Conservation (phyloP, 2,113 vertebrate species). For the Emydura subglobosa region DNA sequence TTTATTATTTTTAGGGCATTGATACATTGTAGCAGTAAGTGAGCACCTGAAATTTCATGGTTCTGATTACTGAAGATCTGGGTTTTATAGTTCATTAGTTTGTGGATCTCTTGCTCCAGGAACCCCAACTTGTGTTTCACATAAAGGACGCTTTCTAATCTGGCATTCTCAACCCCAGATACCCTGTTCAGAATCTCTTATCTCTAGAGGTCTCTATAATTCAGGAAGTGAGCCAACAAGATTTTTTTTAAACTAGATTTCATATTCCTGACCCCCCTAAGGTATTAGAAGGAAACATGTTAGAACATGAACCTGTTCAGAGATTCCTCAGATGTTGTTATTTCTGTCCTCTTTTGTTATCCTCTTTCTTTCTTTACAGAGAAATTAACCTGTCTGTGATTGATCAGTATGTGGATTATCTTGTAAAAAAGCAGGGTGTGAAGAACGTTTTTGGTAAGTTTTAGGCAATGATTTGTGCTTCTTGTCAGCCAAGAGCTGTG, state of each 20-base stretch:
- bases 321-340: neutral
- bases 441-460: slow-evolving; percentile 92
- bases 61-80: neutral
- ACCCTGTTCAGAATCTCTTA: neutral
- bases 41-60: neutral
- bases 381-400: slow-evolving; percentile 88
- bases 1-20: neutral
- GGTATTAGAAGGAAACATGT: neutral
- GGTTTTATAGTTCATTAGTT: neutral
- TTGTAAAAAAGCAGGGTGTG: slow-evolving; percentile 86
- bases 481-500: neutral
- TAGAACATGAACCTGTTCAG: neutral
- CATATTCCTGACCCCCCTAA: neutral
- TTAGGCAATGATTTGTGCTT: neutral
- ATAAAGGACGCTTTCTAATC: neutral
- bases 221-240: neutral
- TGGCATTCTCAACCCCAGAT: neutral
- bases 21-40: neutral
- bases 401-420: slow-evolving; percentile 89
- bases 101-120: neutral
- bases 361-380: slow-evolving; percentile 77
- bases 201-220: neutral
- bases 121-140: neutral
- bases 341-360: neutral
- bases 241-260: neutral